Evolutionary conservation across 2,113 vertebrate species (phyloP).

Genomic region (Saimiri boliviensis): DNA sequence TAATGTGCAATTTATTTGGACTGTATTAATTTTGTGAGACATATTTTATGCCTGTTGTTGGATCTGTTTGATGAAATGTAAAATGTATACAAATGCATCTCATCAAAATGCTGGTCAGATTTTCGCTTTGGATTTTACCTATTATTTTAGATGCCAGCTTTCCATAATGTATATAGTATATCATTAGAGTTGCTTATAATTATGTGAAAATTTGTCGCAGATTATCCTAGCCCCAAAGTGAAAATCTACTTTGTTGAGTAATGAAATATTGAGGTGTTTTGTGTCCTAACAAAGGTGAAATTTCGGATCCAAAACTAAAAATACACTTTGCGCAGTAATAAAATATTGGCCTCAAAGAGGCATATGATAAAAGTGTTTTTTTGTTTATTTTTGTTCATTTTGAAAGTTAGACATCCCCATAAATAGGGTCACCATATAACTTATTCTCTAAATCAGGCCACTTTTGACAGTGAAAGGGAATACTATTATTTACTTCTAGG

Average conservation of each 20-base stretch:
- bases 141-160: conserved; percentile 36
- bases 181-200: neutral
- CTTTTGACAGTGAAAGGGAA: neutral
- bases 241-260: neutral
- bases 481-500: neutral
- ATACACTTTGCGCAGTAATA: neutral
- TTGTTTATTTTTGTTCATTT: neutral
- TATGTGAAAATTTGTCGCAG: conserved; percentile 42
- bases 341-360: neutral
- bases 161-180: neutral
- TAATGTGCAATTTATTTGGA: conserved; percentile 46
- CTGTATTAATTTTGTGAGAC: neutral
- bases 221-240: neutral
- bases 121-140: conserved; percentile 56
- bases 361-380: neutral
- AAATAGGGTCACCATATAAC: neutral
- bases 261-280: conserved; percentile 18
- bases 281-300: neutral
- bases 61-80: conserved; percentile 3
- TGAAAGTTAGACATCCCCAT: neutral
- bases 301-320: neutral
- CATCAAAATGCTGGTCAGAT: conserved; percentile 39
- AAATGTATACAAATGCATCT: conserved; percentile 51
- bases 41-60: neutral
- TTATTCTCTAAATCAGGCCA: neutral